A percentile compares a stretch with the other conserved stretches of the same genome.
phyloP scores from a whole-genome alignment of 2,888 invertebrate genomes.

The Lottia scabra region DNA sequence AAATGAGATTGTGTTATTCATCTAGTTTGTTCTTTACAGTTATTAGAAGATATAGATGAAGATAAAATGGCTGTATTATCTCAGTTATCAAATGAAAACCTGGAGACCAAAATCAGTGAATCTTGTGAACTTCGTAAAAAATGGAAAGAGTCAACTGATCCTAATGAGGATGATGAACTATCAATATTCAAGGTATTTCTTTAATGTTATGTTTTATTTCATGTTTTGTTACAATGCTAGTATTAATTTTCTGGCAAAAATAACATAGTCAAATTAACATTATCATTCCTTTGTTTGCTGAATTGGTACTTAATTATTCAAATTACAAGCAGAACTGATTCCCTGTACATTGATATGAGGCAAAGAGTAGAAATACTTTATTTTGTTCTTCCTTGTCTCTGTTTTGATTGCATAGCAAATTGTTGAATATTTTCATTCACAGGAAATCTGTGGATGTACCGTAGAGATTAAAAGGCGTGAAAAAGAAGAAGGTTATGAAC shows the following conservation, averaged over 20 bases:
- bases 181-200: not conserved
- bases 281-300: too few species aligned
- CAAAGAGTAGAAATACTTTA: too few species aligned
- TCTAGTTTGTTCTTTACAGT: conserved; percentile 21
- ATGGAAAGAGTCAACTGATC: conserved; percentile 29
- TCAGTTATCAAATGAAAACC: conserved; percentile 36
- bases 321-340: too few species aligned
- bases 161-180: not conserved
- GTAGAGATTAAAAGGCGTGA: conserved; percentile 34
- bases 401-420: too few species aligned
- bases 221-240: too few species aligned
- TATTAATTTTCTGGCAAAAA: too few species aligned
- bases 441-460: conserved; percentile 38
- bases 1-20: too few species aligned
- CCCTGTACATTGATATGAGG: too few species aligned
- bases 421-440: conserved; percentile 1
- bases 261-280: too few species aligned
- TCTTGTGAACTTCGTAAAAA: conserved; percentile 38
- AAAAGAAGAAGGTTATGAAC: conserved; percentile 30
- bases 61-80: conserved; percentile 27
- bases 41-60: conserved; percentile 38
- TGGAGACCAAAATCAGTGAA: conserved; percentile 43
- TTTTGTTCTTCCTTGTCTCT: too few species aligned
- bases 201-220: too few species aligned
- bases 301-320: too few species aligned